phyloP scores from a whole-genome alignment of 2,113 vertebrate species.

The Myrmecobius fasciatus region DNA sequence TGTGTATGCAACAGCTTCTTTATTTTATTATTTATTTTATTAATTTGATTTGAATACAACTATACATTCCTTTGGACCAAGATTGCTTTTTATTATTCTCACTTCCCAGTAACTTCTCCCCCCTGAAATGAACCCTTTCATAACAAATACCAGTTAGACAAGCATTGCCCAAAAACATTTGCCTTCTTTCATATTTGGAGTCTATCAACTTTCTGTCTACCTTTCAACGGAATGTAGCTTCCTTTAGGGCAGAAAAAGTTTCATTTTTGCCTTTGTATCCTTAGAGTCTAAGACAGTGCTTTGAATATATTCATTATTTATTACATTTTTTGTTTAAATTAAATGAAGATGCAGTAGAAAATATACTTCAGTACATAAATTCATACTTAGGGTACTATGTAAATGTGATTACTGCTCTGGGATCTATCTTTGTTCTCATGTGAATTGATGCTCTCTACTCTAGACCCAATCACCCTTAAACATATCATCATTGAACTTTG shows the following conservation, averaged over 20 bases:
- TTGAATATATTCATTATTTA: not conserved
- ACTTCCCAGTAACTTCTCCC: not conserved
- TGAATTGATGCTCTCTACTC: conserved; percentile 12
- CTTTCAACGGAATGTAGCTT: not conserved
- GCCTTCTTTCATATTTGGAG: not conserved
- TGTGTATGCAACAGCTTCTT: too few relatives aligned
- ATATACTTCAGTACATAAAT: not conserved
- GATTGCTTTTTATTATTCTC: not conserved
- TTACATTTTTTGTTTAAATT: not conserved
- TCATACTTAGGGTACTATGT: not conserved
- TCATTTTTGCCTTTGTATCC: not conserved
- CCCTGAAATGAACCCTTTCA: not conserved
- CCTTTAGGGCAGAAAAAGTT: not conserved
- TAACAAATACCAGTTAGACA: not conserved
- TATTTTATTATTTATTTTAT: too few relatives aligned
- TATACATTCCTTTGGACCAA: not conserved
- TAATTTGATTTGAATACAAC: not conserved
- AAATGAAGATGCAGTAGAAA: not conserved
- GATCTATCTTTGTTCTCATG: conserved; percentile 27
- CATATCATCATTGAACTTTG: not conserved
- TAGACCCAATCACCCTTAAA: not conserved
- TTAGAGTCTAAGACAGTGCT: not conserved
- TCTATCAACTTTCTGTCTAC: not conserved
- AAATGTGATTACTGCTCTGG: conserved; percentile 13
- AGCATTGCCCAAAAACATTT: not conserved